These are phyloP conservation scores for Amphiprion clarkii DNA, from an alignment of 2,797 vertebrate genomes.

Conservation along the genomic window DNA sequence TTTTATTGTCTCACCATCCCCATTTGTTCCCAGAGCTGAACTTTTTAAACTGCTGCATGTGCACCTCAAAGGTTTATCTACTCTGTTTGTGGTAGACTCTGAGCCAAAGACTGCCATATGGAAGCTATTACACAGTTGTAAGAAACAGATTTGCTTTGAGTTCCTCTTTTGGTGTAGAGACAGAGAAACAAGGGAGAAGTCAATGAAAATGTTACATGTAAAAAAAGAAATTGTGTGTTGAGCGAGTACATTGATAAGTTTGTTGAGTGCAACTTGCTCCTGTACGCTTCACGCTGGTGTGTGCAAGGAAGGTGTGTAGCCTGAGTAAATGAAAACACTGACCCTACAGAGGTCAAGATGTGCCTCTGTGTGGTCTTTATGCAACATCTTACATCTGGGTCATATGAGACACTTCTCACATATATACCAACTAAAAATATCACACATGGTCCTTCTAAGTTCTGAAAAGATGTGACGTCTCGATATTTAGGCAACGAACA, in stretches of 20 bases:
- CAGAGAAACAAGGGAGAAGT: conserved; percentile 45
- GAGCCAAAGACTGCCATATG: conserved; percentile 52
- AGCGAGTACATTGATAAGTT: background rate
- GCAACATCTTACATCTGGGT: conserved; percentile 59
- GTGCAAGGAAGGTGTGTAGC: conserved; percentile 6
- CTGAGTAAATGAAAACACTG: conserved; percentile 4
- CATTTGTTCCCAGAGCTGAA: conserved; percentile 51
- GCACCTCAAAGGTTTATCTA: conserved; percentile 53
- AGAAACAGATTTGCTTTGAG: conserved; percentile 74
- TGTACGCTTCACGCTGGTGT: background rate
- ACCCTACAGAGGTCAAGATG: conserved; percentile 42
- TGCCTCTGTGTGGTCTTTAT: conserved; percentile 63
- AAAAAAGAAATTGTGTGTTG: conserved; percentile 7
- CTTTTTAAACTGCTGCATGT: conserved; percentile 45
- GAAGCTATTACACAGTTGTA: conserved; percentile 71
- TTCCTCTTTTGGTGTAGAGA: conserved; percentile 45
- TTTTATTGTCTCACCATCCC: conserved; percentile 34
- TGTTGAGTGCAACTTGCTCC: conserved; percentile 8
- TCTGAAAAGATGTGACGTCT: background rate
- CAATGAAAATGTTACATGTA: conserved; percentile 25
- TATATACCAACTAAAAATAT: conserved; percentile 43
- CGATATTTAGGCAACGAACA: background rate
- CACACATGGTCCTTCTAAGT: conserved; percentile 6
- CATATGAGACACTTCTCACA: conserved; percentile 45
- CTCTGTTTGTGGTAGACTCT: conserved; percentile 28